phyloP scores from a whole-genome alignment of 1,140 invertebrate genomes.

The Ostrea edulis region DNA sequence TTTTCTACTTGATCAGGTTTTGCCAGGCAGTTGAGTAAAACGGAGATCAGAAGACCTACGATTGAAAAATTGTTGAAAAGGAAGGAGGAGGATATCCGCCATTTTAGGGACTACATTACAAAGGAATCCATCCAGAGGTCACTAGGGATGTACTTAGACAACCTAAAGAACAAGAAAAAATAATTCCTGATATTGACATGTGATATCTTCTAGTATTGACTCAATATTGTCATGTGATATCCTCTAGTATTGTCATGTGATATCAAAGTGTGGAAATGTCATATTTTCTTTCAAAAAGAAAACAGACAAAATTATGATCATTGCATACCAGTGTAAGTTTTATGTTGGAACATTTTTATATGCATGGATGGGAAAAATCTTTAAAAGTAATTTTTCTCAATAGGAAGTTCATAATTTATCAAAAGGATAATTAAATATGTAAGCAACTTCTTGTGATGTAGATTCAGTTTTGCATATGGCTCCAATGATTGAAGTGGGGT shows the following conservation, averaged over 20 bases:
- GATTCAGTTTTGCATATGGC: too few species aligned
- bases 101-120: conserved; percentile 62
- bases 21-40: conserved; percentile 61
- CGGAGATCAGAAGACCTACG: conserved; percentile 45
- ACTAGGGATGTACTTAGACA: conserved; percentile 63
- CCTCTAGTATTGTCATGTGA: background rate
- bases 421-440: too few species aligned
- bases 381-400: too few species aligned
- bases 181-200: background rate
- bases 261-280: background rate
- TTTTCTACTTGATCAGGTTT: conserved; percentile 46
- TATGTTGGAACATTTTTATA: too few species aligned
- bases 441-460: too few species aligned
- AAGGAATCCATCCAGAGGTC: conserved; percentile 64
- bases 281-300: too few species aligned
- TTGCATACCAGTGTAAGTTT: too few species aligned
- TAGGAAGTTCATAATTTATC: too few species aligned
- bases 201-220: background rate
- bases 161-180: conserved; percentile 59
- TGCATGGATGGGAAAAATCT: too few species aligned
- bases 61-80: conserved; percentile 58
- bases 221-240: too few species aligned
- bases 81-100: conserved; percentile 61
- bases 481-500: too few species aligned
- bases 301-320: too few species aligned